phyloP scores from a whole-genome alignment of 2,113 vertebrate species.

The Potamarius usumacintae region DNA sequence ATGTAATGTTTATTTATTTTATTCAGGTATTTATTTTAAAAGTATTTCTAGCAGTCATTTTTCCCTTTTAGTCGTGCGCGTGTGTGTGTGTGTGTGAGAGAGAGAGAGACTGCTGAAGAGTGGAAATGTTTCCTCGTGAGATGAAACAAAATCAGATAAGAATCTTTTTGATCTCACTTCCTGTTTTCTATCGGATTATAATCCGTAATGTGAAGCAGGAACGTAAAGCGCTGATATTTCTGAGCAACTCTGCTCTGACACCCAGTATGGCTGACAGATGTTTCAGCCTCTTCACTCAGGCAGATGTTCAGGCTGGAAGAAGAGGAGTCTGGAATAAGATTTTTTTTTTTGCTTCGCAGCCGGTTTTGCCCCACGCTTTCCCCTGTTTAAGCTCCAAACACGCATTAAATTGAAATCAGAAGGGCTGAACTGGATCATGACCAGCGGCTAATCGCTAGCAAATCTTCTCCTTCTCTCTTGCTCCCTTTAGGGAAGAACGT shows the following conservation, averaged over 20 bases:
- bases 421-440: slow-evolving; percentile 61
- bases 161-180: slow-evolving; percentile 49
- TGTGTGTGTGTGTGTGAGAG: slow-evolving; percentile 7
- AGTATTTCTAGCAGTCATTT: not conserved
- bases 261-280: slow-evolving; percentile 34
- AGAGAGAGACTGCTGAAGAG: not conserved
- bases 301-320: slow-evolving; percentile 55
- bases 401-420: slow-evolving; percentile 69
- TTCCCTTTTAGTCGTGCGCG: not conserved
- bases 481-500: slow-evolving; percentile 37
- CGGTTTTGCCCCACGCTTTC: slow-evolving; percentile 19
- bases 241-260: not conserved
- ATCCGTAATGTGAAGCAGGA: slow-evolving; percentile 39
- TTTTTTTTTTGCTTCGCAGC: slow-evolving; percentile 43
- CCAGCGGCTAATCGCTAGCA: slow-evolving; percentile 66
- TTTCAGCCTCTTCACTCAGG: slow-evolving; percentile 47
- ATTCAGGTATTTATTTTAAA: not conserved
- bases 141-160: slow-evolving; percentile 37
- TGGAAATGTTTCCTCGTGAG: slow-evolving; percentile 34
- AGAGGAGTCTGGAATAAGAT: slow-evolving; percentile 44
- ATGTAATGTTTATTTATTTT: not conserved
- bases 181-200: slow-evolving; percentile 47
- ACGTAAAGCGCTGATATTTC: not conserved
- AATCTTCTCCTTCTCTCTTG: slow-evolving; percentile 51
- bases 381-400: slow-evolving; percentile 69